A percentile compares a stretch with the other conserved stretches of the same genome.
Conservation (phyloP, 2,113 vertebrate genomes). For the Calyptomena viridis region DNA sequence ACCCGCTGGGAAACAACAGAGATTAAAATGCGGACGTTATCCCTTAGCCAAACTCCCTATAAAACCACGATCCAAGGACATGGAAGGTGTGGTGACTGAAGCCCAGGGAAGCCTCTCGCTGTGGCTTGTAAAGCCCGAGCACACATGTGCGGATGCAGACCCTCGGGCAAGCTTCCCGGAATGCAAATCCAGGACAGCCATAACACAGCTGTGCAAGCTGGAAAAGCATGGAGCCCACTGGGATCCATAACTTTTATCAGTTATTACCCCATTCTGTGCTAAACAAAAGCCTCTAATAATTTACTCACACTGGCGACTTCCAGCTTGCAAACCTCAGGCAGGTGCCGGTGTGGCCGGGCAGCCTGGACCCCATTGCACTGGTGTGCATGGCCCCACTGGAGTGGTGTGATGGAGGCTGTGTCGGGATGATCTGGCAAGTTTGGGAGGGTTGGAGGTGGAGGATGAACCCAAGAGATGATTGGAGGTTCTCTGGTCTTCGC, state of each 20-base stretch:
- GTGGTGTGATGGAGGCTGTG: background rate
- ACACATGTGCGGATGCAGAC: constrained; percentile 52
- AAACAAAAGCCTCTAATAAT: constrained; percentile 63
- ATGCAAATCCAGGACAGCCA: constrained; percentile 68
- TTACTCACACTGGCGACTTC: constrained; percentile 7
- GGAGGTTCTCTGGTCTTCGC: background rate
- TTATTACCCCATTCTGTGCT: constrained; percentile 62
- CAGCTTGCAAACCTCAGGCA: constrained; percentile 17
- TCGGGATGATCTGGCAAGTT: accelerated
- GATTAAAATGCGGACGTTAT: constrained; percentile 63
- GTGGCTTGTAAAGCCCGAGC: constrained; percentile 55
- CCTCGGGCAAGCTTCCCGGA: constrained; percentile 61
- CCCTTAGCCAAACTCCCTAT: constrained; percentile 57
- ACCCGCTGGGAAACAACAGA: constrained; percentile 29
- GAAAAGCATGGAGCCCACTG: constrained; percentile 51
- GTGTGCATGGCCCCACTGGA: accelerated
- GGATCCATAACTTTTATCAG: constrained; percentile 69
- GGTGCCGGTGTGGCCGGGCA: background rate
- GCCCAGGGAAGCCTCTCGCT: constrained; percentile 51
- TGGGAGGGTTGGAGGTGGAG: background rate
- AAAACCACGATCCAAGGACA: constrained; percentile 63
- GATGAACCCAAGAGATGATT: background rate
- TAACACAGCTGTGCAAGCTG: constrained; percentile 68
- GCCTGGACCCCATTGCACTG: accelerated
- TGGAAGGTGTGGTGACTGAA: constrained; percentile 57